Percentiles rank a stretch among this genome's conserved stretches.
These are phyloP conservation scores for Apostichopus leukothele DNA, from an alignment of 53 echinoderm and acorn worm genomes.

Conservation along the genomic window DNA sequence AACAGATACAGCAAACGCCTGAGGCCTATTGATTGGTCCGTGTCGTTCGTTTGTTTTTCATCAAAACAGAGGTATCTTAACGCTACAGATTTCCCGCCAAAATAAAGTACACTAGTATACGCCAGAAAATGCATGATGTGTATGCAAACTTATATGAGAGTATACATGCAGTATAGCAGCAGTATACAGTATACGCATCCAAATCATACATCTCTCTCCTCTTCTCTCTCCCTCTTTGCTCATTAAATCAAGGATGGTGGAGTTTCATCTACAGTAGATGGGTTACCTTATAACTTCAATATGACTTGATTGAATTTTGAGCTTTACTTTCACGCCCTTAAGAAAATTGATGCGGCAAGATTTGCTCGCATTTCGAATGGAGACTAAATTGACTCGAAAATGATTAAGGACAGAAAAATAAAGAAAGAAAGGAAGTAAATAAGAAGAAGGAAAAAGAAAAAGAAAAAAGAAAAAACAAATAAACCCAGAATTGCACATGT, in stretches of 20 bases:
- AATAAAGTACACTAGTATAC: constrained; percentile 14
- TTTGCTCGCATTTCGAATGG: not conserved
- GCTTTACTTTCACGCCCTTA: not conserved
- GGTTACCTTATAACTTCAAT: not conserved
- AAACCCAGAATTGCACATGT: no score
- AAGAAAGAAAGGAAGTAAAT: not conserved
- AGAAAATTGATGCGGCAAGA: constrained; percentile 9
- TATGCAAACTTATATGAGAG: not conserved
- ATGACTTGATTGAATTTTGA: constrained; percentile 21
- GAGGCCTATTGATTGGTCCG: constrained; percentile 33
- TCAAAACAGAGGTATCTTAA: constrained; percentile 33
- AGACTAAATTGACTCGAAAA: not conserved
- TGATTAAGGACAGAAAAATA: not conserved
- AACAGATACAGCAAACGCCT: constrained; percentile 32
- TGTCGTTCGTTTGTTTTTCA: constrained; percentile 36
- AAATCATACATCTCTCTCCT: not conserved
- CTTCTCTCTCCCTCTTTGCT: not conserved
- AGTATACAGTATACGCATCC: not conserved
- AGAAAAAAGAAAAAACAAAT: not conserved
- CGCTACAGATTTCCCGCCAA: not conserved
- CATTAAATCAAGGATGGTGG: constrained; percentile 9
- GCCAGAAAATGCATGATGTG: not conserved
- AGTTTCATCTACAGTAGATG: constrained; percentile 17
- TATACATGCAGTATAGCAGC: not conserved
- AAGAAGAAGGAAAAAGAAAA: not conserved